phyloP scores from a whole-genome alignment of 2,888 invertebrate genomes.

The Amphimallon solstitiale region DNA sequence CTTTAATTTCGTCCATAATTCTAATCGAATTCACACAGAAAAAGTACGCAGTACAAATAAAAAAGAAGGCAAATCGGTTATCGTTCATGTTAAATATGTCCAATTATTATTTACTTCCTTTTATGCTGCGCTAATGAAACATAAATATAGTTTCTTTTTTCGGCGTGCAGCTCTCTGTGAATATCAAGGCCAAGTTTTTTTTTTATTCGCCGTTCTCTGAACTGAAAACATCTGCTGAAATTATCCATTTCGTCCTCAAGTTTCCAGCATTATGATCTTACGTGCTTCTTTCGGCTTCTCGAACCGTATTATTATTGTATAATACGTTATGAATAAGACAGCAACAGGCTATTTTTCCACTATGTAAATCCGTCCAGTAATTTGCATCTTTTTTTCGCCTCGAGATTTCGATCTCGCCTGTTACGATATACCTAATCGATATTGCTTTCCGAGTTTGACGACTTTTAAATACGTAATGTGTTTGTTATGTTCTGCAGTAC shows the following conservation, averaged over 20 bases:
- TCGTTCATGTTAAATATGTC: slow-evolving; percentile 4
- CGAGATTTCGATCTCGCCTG: neutral
- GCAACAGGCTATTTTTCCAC: slow-evolving; percentile 22
- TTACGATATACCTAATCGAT: slow-evolving; percentile 8
- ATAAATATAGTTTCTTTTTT: slow-evolving; percentile 31
- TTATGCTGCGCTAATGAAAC: slow-evolving; percentile 27
- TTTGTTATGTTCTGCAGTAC: too few species aligned
- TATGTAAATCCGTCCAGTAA: neutral
- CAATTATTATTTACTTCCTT: slow-evolving; percentile 26
- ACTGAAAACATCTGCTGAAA: slow-evolving; percentile 26
- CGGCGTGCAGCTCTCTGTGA: slow-evolving; percentile 20
- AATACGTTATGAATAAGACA: slow-evolving; percentile 17
- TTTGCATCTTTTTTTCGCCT: slow-evolving; percentile 2
- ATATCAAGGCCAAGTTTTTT: slow-evolving; percentile 28
- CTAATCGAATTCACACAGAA: neutral
- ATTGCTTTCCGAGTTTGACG: slow-evolving; percentile 3
- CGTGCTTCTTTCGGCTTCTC: slow-evolving; percentile 14
- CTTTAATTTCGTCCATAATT: neutral
- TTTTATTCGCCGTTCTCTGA: slow-evolving; percentile 13
- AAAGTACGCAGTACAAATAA: neutral
- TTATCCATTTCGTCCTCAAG: slow-evolving; percentile 14
- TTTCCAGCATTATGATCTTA: neutral
- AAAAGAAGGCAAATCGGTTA: slow-evolving; percentile 18
- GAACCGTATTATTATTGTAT: slow-evolving; percentile 10
- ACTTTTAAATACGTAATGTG: neutral